Evolutionary conservation across 2,888 invertebrate species (phyloP).

Genomic region (Carcina quercana): DNA sequence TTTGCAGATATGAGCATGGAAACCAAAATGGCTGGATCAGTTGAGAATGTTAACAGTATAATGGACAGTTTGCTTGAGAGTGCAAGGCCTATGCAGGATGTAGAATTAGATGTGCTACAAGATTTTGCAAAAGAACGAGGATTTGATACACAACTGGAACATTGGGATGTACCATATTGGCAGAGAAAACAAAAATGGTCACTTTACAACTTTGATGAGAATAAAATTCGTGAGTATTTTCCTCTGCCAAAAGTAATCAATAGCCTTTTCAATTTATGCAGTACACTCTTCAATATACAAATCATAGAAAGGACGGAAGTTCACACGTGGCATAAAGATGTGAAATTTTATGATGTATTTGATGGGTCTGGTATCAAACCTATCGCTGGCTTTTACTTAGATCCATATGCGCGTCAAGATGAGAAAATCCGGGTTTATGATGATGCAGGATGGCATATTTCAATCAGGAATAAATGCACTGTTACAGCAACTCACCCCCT

Average conservation of each 20-base stretch:
- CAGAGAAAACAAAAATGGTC: conserved; percentile 81
- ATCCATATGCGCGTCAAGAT: conserved; percentile 82
- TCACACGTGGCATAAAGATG: conserved; percentile 90
- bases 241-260: conserved; percentile 86
- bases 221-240: conserved; percentile 85
- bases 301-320: conserved; percentile 79
- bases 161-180: conserved; percentile 94
- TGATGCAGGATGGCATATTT: conserved; percentile 84
- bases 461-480: conserved; percentile 82
- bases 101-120: conserved; percentile 81
- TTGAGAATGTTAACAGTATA: conserved; percentile 82
- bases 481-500: conserved; percentile 80
- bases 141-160: conserved; percentile 78
- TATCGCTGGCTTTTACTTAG: conserved; percentile 89
- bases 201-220: conserved; percentile 80
- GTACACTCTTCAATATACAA: conserved; percentile 84
- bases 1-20: conserved; percentile 93
- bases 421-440: conserved; percentile 76
- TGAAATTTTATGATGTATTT: conserved; percentile 86
- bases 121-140: conserved; percentile 83
- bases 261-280: conserved; percentile 84
- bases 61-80: conserved; percentile 78
- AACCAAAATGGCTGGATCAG: conserved; percentile 91
- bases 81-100: conserved; percentile 83
- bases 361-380: conserved; percentile 78